A percentile compares a stretch with the other conserved stretches of the same genome.
phyloP scores from a whole-genome alignment of 1,140 invertebrate genomes.

The Aphaenogaster ashmeadi region DNA sequence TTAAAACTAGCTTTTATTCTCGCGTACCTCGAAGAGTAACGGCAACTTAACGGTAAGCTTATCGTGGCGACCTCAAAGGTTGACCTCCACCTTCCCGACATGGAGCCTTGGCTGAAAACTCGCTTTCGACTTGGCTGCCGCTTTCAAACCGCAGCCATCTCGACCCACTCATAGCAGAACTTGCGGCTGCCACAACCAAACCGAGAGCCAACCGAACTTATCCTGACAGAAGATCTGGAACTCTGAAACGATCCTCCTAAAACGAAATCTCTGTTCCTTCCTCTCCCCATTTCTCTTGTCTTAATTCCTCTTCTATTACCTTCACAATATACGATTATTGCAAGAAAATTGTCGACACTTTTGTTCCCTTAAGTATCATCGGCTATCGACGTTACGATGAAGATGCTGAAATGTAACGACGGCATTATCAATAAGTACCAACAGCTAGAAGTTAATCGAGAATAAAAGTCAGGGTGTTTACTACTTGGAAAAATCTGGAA shows the following conservation, averaged over 20 bases:
- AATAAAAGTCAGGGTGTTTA: background rate
- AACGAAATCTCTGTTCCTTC: conserved; percentile 6
- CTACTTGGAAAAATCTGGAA: no score
- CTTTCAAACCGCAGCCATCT: conserved; percentile 52
- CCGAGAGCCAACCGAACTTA: conserved; percentile 44
- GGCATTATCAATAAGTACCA: background rate
- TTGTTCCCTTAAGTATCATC: background rate
- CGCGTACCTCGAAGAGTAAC: conserved; percentile 12
- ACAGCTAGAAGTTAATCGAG: background rate
- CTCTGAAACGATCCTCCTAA: conserved; percentile 5
- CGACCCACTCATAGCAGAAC: conserved; percentile 33
- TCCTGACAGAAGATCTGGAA: conserved; percentile 40
- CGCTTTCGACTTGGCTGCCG: conserved; percentile 42
- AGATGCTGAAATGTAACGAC: background rate
- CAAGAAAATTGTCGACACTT: conserved; percentile 12
- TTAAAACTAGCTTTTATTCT: conserved; percentile 39
- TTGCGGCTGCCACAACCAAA: conserved; percentile 31
- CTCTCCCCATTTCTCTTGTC: background rate
- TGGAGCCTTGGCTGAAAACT: conserved; percentile 42
- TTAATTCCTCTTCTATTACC: background rate
- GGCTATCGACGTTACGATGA: background rate
- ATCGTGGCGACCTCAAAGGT: conserved; percentile 49
- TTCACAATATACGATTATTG: background rate
- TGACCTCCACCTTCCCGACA: conserved; percentile 39
- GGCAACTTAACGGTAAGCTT: conserved; percentile 53